Percentiles rank a stretch among this genome's conserved stretches.
Evolutionary conservation across 2,888 invertebrate genomes (phyloP).

Genomic region (Chrysodeixis includens): DNA sequence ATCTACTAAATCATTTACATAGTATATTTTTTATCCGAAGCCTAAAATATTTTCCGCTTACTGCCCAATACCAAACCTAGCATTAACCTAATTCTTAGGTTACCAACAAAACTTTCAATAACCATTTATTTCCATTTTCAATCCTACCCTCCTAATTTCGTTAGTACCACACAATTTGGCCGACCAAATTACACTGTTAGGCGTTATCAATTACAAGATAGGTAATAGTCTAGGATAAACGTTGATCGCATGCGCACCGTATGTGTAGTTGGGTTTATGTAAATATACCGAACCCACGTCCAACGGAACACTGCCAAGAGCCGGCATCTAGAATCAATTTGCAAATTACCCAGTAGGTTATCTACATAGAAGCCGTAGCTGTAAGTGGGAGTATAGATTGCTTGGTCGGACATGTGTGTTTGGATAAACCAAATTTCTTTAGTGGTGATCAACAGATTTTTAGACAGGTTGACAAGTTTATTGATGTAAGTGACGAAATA

Average conservation of each 20-base stretch:
- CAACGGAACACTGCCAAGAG: conserved; percentile 63
- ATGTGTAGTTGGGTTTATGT: conserved; percentile 56
- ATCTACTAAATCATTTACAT: not conserved
- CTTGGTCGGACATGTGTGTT: conserved; percentile 35
- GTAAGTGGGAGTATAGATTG: conserved; percentile 41
- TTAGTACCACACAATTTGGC: conserved; percentile 41
- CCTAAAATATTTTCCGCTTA: not conserved
- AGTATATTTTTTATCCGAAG: not conserved
- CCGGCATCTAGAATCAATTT: conserved; percentile 68
- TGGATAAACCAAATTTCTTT: conserved; percentile 43
- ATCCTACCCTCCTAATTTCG: conserved; percentile 34
- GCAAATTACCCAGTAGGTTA: conserved; percentile 65
- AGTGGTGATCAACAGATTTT: conserved; percentile 37
- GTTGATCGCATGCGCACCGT: conserved; percentile 52
- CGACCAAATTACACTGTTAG: conserved; percentile 46
- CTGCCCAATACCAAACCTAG: not conserved
- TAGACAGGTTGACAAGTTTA: conserved; percentile 29
- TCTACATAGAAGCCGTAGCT: conserved; percentile 33
- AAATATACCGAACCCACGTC: conserved; percentile 50
- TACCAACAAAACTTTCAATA: conserved; percentile 28
- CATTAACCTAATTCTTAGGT: conserved; percentile 18
- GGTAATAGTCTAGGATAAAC: conserved; percentile 49
- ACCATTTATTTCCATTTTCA: conserved; percentile 45
- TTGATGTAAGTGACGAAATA: conserved; percentile 6
- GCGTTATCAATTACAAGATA: conserved; percentile 52